Base-by-base conservation (phyloP, 1,140 invertebrate genomes). In the Fopius arisanus region DNA sequence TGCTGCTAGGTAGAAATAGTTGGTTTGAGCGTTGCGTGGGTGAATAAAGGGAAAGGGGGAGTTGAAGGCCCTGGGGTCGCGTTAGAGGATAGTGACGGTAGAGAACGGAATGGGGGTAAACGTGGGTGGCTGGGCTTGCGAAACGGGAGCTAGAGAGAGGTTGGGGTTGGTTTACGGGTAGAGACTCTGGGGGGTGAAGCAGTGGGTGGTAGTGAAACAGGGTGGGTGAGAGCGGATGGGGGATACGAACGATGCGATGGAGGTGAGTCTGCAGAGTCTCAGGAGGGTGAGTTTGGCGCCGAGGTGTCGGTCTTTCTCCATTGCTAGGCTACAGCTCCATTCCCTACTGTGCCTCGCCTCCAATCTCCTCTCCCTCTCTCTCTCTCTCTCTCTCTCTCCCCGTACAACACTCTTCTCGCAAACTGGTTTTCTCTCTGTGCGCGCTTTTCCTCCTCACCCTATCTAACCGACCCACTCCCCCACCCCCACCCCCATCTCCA, bases 251-350 rank as follows among this genome's bases (percentile, higher is more conserved):
- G 68, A 43, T 54, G 74, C 78, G 80, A 80, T 78, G 81, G 84
- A 87, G 85, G 84, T 85, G 86, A 86, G 86, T 85, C 84, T 87
- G 83, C 81, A 83, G 84, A 87, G 86, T 85, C 85, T 84, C 82
- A 80, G 82, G 83, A 82, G 86, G 86, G 84, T 86, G 86, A 85
- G 86, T 86, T 84, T 83, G 87, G 87, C 87, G 87, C 87, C 87
- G 81, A 87, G 86, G 87, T 88, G 87, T 87, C 87, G 87, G 81
- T 80, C 72, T 76, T 77, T 72, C 78, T 75, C 69, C 70, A 67
- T 67, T 43, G 59, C 33, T 48, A 59, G 28, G 62, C 69, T 72
- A 77, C 51, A 77, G 68, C 70, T 77, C 68, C 59, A 72, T 72
- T 72, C 54, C 72, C 40, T 63, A 67, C 29, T 33, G 62, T 48